Conservation (phyloP, 2,113 vertebrate species). For the Amphiprion percula region DNA sequence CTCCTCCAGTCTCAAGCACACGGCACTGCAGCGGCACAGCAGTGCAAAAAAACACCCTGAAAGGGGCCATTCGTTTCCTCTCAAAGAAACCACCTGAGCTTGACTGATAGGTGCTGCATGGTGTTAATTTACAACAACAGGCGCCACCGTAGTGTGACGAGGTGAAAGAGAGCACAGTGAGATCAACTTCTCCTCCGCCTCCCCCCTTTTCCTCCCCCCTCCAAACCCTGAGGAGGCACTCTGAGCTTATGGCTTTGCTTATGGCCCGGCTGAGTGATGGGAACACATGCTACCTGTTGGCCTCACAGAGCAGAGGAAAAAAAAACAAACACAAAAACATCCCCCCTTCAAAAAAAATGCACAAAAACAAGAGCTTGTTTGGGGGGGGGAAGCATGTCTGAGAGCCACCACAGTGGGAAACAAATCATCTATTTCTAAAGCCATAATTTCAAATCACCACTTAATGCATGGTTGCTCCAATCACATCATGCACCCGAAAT, state of each 20-base stretch:
- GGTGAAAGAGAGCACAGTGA: conserved; percentile 43
- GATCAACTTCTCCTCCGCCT: conserved; percentile 44
- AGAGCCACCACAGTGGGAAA: neutral
- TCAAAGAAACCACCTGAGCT: conserved; percentile 73
- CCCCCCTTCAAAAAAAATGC: neutral
- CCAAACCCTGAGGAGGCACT: conserved; percentile 8
- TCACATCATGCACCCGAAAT: conserved; percentile 1
- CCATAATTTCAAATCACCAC: neutral
- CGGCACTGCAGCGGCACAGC: conserved; percentile 54
- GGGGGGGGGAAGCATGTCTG: neutral
- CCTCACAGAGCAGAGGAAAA: conserved; percentile 10
- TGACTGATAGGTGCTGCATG: conserved; percentile 66
- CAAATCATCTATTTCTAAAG: neutral
- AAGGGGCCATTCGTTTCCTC: conserved; percentile 59
- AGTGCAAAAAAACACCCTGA: conserved; percentile 41
- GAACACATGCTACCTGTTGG: conserved; percentile 74
- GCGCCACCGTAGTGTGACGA: conserved; percentile 53
- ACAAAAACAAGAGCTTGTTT: neutral
- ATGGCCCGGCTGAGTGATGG: conserved; percentile 54
- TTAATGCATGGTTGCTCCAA: conserved; percentile 13
- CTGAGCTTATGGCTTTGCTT: conserved; percentile 41
- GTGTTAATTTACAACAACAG: conserved; percentile 72
- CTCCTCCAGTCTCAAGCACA: conserved; percentile 54
- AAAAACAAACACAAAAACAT: conserved; percentile 15
- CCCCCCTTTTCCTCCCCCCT: conserved; percentile 8